These are phyloP conservation scores for Drosophila fulvimacula DNA, from an alignment of 2,888 invertebrate species.

Conservation along the genomic window DNA sequence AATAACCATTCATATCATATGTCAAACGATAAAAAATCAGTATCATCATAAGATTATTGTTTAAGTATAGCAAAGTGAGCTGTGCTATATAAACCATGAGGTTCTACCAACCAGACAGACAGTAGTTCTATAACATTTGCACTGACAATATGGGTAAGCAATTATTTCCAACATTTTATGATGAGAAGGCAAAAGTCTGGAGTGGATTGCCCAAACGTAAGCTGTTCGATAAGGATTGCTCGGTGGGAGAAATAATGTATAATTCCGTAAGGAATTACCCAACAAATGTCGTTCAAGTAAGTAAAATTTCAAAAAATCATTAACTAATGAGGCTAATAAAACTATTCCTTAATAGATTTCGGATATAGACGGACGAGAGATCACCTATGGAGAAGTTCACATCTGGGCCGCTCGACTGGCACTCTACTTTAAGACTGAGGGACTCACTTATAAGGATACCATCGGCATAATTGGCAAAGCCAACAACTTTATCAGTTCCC, in stretches of 20 bases:
- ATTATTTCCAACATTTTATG: conserved; percentile 55
- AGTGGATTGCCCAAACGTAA: conserved; percentile 45
- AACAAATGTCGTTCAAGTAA: conserved; percentile 56
- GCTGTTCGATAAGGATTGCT: conserved; percentile 36
- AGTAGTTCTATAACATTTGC: conserved; percentile 30
- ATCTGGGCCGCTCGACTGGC: conserved; percentile 54
- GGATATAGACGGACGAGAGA: conserved; percentile 44
- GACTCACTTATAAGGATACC: conserved; percentile 57
- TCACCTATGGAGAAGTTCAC: conserved; percentile 45
- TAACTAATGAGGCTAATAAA: background rate
- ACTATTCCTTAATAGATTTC: conserved; percentile 40
- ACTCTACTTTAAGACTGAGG: conserved; percentile 49
- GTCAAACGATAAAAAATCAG: conserved; percentile 23
- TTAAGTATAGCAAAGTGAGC: background rate
- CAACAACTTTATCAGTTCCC: conserved; percentile 48
- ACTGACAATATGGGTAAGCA: conserved; percentile 51
- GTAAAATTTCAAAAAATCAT: background rate
- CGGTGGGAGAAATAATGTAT: conserved; percentile 40
- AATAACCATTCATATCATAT: conserved; percentile 2
- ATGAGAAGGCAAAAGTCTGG: conserved; percentile 63
- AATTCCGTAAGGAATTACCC: conserved; percentile 44
- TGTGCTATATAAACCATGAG: conserved; percentile 51
- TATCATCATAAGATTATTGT: conserved; percentile 26
- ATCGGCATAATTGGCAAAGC: conserved; percentile 57
- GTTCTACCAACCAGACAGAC: conserved; percentile 9